A percentile compares a stretch with the other conserved stretches of the same genome.
Conservation (phyloP, 23 tunicate genomes). For the Clavelina lepadiformis region DNA sequence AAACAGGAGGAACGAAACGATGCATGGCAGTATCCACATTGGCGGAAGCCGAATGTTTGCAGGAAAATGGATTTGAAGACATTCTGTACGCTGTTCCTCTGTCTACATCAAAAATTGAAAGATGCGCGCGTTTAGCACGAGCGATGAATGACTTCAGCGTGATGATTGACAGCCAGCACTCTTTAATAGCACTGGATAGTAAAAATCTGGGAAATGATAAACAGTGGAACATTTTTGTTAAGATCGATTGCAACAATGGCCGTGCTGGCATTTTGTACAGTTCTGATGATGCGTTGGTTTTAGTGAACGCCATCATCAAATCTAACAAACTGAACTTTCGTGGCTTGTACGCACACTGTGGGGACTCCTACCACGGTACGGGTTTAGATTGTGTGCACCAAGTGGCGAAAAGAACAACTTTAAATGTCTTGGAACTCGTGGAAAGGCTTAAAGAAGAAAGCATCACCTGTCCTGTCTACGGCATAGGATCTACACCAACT, state of each 20-base stretch:
- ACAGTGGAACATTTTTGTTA: constrained; percentile 54
- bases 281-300: constrained; percentile 4
- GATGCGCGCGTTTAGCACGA: constrained; percentile 34
- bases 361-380: constrained; percentile 43
- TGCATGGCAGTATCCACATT: constrained; percentile 77
- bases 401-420: constrained; percentile 22
- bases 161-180: constrained; percentile 29
- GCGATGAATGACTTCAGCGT: constrained; percentile 47
- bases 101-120: constrained; percentile 16
- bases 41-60: constrained; percentile 47
- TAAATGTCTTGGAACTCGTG: constrained; percentile 16
- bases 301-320: constrained; percentile 15
- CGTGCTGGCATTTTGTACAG: constrained; percentile 43
- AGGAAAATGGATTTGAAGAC: constrained; percentile 62
- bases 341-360: constrained; percentile 76
- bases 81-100: constrained; percentile 61
- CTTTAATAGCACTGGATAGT: constrained; percentile 11
- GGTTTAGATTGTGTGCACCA: constrained; percentile 10
- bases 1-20: constrained; percentile 53
- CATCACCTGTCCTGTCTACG: constrained; percentile 54
- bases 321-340: constrained; percentile 14
- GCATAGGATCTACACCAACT: constrained; percentile 78
- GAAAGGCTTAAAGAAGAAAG: constrained; percentile 34
- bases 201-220: constrained; percentile 12
- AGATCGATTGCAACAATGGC: constrained; percentile 35